Evolutionary conservation across 2,797 vertebrate genomes (phyloP).

Genomic region (Jordanella pulchra): DNA sequence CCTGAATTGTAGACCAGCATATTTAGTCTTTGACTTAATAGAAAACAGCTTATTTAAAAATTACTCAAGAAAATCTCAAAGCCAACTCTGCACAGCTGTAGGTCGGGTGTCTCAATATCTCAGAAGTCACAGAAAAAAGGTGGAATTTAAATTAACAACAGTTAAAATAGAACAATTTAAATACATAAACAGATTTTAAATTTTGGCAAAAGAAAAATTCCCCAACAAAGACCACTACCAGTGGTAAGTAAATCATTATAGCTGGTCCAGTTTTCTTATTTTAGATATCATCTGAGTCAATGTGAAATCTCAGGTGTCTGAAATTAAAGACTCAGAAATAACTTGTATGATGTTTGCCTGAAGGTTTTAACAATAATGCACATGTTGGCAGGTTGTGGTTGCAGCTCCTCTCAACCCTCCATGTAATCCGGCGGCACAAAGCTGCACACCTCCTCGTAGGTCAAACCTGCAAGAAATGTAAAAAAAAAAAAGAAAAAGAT

Average conservation of each 20-base stretch:
- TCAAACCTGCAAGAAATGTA: conserved; percentile 82
- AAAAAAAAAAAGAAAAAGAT: background rate
- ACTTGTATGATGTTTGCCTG: conserved; percentile 44
- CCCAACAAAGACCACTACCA: conserved; percentile 58
- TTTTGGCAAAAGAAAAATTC: conserved; percentile 51
- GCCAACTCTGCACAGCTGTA: conserved; percentile 68
- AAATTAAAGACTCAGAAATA: conserved; percentile 35
- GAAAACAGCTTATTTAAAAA: conserved; percentile 60
- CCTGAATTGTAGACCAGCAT: conserved; percentile 41
- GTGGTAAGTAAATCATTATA: conserved; percentile 65
- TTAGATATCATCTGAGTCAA: conserved; percentile 43
- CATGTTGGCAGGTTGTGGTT: conserved; percentile 34
- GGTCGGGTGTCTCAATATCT: conserved; percentile 71
- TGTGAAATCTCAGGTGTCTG: conserved; percentile 27
- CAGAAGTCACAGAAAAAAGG: conserved; percentile 72
- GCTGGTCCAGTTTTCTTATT: conserved; percentile 31
- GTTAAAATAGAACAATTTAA: conserved; percentile 28
- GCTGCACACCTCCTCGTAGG: conserved; percentile 90
- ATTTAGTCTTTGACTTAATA: conserved; percentile 39
- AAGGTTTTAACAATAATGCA: conserved; percentile 51
- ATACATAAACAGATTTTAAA: conserved; percentile 59
- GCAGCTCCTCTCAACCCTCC: conserved; percentile 82
- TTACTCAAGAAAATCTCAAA: conserved; percentile 50
- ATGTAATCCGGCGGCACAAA: conserved; percentile 94
- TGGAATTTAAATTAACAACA: conserved; percentile 38